Base-by-base conservation (phyloP, 2,797 vertebrate genomes). In the Danionella dracula region DNA sequence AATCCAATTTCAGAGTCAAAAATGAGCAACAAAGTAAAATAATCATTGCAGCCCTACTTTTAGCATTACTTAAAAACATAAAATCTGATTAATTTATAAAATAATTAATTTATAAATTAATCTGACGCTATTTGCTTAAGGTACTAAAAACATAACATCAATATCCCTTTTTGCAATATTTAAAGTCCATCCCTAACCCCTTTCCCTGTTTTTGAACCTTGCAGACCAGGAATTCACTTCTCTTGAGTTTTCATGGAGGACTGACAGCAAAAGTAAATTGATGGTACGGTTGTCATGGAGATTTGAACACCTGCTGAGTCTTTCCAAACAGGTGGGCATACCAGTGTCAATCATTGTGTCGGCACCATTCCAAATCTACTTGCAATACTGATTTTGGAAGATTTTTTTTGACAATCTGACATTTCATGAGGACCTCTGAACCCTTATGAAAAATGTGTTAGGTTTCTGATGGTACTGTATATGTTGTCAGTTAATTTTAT, bases 241-340 rank as follows among this genome's bases (percentile, higher is more conserved):
- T 67, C 10, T 27, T 51, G 40, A 32, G 13, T 51, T 58, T 49
- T 48, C 62, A 78, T 62, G 79, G 77, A 82, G 76, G 81, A 80
- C 77, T 86, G 77, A 58, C 79, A 77, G 76, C 69, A 74, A 77
- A 79, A 80, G 80, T 70, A 71, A 68, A 76, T 71, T 66, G 81
- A 72, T 75, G 74, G 68, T 73, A 67, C 76, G 51, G 72, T 76
- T 79, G 77, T 76, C 46, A 12, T 8, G 64, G 76, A 54, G 61
- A 68, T 40, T 68, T 56, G 58, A 83, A 83, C 85, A 86, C 84
- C 83, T 86, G 86, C 81, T 78, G 68, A 60, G 77, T 63, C 51
- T 66, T 71, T 42, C 38, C 69, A 71, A 82, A 83, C 78, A 85
- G 76, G 81, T 86, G 82, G 48, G 58, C 57, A 67, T 78, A 81